These are phyloP conservation scores for Cardiocondyla obscurior DNA, from an alignment of 1,140 invertebrate species.

Conservation along the genomic window DNA sequence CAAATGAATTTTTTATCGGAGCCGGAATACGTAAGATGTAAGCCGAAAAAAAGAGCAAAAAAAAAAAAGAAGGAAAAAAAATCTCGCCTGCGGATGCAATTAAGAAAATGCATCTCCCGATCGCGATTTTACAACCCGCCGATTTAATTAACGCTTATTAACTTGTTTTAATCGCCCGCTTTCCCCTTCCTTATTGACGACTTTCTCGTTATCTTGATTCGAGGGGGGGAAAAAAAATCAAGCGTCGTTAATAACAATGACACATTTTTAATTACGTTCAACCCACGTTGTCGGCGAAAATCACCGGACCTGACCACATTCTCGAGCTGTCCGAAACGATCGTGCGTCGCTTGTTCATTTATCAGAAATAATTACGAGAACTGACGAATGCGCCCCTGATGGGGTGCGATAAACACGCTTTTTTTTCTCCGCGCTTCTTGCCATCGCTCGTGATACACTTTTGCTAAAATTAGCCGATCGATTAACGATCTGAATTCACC, in stretches of 20 bases:
- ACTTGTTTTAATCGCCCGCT: slow-evolving; percentile 65
- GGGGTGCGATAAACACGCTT: slow-evolving; percentile 21
- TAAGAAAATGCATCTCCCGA: slow-evolving; percentile 61
- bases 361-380: slow-evolving; percentile 54
- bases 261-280: slow-evolving; percentile 59
- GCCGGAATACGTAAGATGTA: not conserved
- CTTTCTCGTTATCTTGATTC: not conserved
- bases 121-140: slow-evolving; percentile 61
- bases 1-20: slow-evolving; percentile 28
- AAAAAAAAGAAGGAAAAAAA: slow-evolving; percentile 20
- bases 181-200: not conserved
- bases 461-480: slow-evolving; percentile 44
- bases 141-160: slow-evolving; percentile 73
- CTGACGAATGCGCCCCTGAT: slow-evolving; percentile 29
- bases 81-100: slow-evolving; percentile 61
- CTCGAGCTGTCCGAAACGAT: not conserved
- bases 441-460: slow-evolving; percentile 26
- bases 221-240: not conserved
- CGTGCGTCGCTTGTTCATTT: slow-evolving; percentile 21
- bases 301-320: slow-evolving; percentile 27
- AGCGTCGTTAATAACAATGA: slow-evolving; percentile 45
- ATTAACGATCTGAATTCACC: slow-evolving; percentile 55
- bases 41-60: not conserved
- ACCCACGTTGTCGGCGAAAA: slow-evolving; percentile 24
- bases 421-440: not conserved